Conservation (phyloP, 2,113 vertebrate genomes). For the Centrocercus urophasianus region DNA sequence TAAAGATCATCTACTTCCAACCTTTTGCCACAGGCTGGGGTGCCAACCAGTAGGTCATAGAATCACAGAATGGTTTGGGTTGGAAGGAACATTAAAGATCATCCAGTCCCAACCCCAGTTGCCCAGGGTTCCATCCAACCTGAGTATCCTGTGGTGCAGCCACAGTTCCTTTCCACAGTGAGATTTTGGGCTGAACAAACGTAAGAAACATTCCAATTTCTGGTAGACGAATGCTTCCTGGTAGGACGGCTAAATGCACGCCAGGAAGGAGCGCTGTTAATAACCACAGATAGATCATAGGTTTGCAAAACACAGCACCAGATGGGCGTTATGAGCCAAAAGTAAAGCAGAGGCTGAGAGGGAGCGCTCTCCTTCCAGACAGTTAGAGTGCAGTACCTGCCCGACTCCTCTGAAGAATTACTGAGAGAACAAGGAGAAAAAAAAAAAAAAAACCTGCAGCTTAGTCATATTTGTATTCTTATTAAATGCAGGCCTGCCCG, state of each 20-base stretch:
- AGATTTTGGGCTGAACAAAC: not conserved
- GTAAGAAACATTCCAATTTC: not conserved
- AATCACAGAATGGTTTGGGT: too few relatives aligned
- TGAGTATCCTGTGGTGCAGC: not conserved
- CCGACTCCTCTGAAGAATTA: conserved; percentile 70
- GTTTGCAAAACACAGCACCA: conserved; percentile 52
- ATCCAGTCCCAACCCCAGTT: too few relatives aligned
- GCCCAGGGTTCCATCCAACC: too few relatives aligned
- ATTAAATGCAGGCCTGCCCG: conserved; percentile 80
- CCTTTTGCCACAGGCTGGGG: too few relatives aligned
- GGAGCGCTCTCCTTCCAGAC: conserved; percentile 54
- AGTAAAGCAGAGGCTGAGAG: conserved; percentile 49
- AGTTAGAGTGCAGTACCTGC: conserved; percentile 77
- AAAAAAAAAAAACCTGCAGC: conserved; percentile 80
- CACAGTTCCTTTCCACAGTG: not conserved
- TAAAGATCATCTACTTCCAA: too few relatives aligned
- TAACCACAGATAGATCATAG: conserved; percentile 54
- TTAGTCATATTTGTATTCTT: conserved; percentile 79
- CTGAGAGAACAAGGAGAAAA: conserved; percentile 73
- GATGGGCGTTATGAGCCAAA: conserved; percentile 51
- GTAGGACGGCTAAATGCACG: not conserved
- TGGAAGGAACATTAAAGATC: too few relatives aligned
- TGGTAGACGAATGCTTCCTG: not conserved
- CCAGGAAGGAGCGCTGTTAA: conserved; percentile 40
- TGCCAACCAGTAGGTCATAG: too few relatives aligned